Evolutionary conservation across 2,797 vertebrate genomes (phyloP).

Genomic region (Gymnothorax javanicus): DNA sequence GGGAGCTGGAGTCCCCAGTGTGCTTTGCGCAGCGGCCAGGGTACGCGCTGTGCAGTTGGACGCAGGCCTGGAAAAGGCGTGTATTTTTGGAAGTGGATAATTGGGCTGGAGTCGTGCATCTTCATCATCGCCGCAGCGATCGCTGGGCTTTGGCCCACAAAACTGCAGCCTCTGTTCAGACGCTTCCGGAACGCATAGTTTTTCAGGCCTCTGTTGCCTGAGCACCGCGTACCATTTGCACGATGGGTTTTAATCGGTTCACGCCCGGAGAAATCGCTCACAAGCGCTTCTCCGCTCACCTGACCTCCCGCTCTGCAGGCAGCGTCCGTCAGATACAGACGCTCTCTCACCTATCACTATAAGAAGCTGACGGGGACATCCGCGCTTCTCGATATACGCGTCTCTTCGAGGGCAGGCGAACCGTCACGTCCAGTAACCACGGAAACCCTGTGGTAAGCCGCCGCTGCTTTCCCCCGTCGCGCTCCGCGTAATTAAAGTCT

Average conservation of each 20-base stretch:
- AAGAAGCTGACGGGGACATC: not conserved
- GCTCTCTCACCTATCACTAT: not conserved
- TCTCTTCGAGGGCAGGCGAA: not conserved
- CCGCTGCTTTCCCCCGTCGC: not conserved
- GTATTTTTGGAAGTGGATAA: conserved; percentile 16
- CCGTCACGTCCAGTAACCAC: conserved; percentile 9
- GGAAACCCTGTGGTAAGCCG: not conserved
- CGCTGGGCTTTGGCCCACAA: not conserved
- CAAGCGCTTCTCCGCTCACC: not conserved
- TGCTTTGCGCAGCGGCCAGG: not conserved
- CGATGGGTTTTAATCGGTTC: not conserved
- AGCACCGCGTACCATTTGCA: not conserved
- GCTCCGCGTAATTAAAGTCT: conserved; percentile 24
- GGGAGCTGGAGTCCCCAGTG: not conserved
- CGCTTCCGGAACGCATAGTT: not conserved
- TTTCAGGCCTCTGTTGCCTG: not conserved
- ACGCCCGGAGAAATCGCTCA: not conserved
- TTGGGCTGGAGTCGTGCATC: not conserved
- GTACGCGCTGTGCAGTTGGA: conserved; percentile 13
- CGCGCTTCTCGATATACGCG: not conserved
- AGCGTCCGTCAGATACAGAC: not conserved
- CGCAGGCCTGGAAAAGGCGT: not conserved
- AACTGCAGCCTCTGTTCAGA: not conserved
- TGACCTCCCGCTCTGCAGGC: not conserved
- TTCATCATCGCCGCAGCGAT: not conserved